These are phyloP conservation scores for Trichopoda pennipes DNA, from an alignment of 2,888 invertebrate species.

Conservation along the genomic window DNA sequence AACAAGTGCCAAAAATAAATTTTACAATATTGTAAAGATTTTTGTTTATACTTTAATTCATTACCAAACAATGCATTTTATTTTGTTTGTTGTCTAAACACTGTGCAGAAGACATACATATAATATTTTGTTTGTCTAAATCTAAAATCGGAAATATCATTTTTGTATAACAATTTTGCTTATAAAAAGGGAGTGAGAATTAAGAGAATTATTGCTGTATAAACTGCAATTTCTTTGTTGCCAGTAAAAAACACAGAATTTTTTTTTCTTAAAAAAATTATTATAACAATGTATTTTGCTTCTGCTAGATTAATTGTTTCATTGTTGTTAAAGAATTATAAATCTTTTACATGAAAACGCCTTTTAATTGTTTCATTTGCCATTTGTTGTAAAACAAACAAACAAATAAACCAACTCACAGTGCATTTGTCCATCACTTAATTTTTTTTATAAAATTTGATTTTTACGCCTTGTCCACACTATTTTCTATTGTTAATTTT, in stretches of 20 bases:
- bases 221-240: conserved; percentile 41
- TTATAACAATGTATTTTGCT: conserved; percentile 20
- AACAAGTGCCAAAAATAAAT: conserved; percentile 69
- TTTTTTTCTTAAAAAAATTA: background rate
- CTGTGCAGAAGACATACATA: conserved; percentile 12
- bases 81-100: conserved; percentile 56
- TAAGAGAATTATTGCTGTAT: conserved; percentile 25
- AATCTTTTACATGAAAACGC: conserved; percentile 69
- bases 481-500: conserved; percentile 47
- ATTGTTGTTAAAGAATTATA: conserved; percentile 53
- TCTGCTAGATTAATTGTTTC: conserved; percentile 47
- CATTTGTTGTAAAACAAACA: conserved; percentile 52
- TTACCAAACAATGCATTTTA: conserved; percentile 37
- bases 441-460: conserved; percentile 61
- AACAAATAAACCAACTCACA: conserved; percentile 55
- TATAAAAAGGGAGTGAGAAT: conserved; percentile 64
- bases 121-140: background rate
- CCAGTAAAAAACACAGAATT: background rate
- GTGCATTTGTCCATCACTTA: conserved; percentile 45
- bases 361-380: conserved; percentile 68
- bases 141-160: conserved; percentile 11
- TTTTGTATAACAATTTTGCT: conserved; percentile 31
- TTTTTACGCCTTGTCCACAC: conserved; percentile 71
- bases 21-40: conserved; percentile 30
- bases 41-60: background rate